A percentile compares a stretch with the other conserved stretches of the same genome.
phyloP scores from a whole-genome alignment of 30 jellyfish, hydroid and myxozoan species.

The Mastigias papua region DNA sequence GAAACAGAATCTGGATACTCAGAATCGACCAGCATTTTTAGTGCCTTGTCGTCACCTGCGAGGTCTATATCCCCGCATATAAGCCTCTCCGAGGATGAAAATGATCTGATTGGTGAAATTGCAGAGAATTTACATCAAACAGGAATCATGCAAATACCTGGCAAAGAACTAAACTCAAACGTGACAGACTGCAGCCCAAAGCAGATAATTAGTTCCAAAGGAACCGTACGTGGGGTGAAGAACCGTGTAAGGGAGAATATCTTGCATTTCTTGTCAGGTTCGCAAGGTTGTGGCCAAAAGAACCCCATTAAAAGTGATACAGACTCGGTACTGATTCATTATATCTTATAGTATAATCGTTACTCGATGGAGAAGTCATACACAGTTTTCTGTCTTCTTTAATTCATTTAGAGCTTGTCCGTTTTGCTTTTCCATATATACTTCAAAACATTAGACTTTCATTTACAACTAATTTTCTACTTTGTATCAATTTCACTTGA shows the following conservation, averaged over 20 bases:
- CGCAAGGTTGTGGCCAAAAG: slow-evolving; percentile 8
- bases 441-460: too few relatives aligned
- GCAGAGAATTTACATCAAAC: slow-evolving; percentile 45
- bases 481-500: too few relatives aligned
- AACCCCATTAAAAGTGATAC: slow-evolving; percentile 15
- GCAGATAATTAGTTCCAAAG: slow-evolving; percentile 79
- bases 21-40: slow-evolving; percentile 44
- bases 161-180: neutral
- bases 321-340: slow-evolving; percentile 6
- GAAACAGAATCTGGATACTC: slow-evolving; percentile 83
- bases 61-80: slow-evolving; percentile 22
- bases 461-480: too few relatives aligned
- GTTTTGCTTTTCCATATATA: too few relatives aligned
- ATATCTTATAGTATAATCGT: neutral
- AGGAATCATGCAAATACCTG: neutral
- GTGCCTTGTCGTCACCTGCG: slow-evolving; percentile 62
- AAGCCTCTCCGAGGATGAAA: slow-evolving; percentile 31
- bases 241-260: slow-evolving; percentile 82
- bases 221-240: slow-evolving; percentile 92
- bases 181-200: neutral
- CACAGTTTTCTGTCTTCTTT: neutral
- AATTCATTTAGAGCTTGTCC: too few relatives aligned
- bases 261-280: slow-evolving; percentile 62
- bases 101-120: slow-evolving; percentile 7
- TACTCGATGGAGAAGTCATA: neutral